phyloP scores from a whole-genome alignment of 2,888 invertebrate genomes.

The Melieria omissa region DNA sequence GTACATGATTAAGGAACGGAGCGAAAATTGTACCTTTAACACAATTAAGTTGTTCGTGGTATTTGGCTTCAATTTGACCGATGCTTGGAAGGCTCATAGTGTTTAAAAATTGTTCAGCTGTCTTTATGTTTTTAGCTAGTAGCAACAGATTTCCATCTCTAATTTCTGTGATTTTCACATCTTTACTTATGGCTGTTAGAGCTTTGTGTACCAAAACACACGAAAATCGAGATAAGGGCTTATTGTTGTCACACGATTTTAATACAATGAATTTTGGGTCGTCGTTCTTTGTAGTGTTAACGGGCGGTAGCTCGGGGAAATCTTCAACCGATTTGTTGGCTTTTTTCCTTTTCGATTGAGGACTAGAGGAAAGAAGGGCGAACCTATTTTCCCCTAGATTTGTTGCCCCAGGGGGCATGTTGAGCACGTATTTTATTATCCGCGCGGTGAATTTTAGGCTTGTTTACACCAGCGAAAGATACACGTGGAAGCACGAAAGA shows the following conservation, averaged over 20 bases:
- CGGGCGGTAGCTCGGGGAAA: slow-evolving; percentile 2
- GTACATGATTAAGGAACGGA: not conserved
- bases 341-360: not conserved
- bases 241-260: slow-evolving; percentile 8
- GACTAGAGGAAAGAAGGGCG: too few relatives aligned
- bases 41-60: too few relatives aligned
- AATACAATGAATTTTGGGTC: slow-evolving; percentile 5
- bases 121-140: slow-evolving; percentile 3
- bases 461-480: too few relatives aligned
- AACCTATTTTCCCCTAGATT: slow-evolving; percentile 19
- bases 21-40: too few relatives aligned
- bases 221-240: slow-evolving; percentile 7
- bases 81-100: not conserved
- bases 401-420: slow-evolving; percentile 12
- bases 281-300: slow-evolving; percentile 4
- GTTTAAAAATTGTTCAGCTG: not conserved
- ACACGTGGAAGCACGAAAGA: too few relatives aligned
- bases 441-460: not conserved
- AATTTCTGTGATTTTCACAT: slow-evolving; percentile 8
- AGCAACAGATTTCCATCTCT: slow-evolving; percentile 3
- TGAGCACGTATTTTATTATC: not conserved
- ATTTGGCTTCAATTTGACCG: too few relatives aligned
- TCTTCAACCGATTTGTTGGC: not conserved
- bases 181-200: slow-evolving; percentile 6
- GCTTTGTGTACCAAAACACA: slow-evolving; percentile 6